These are phyloP conservation scores for Mustela nigripes DNA, from an alignment of 2,113 vertebrate genomes.

Conservation along the genomic window DNA sequence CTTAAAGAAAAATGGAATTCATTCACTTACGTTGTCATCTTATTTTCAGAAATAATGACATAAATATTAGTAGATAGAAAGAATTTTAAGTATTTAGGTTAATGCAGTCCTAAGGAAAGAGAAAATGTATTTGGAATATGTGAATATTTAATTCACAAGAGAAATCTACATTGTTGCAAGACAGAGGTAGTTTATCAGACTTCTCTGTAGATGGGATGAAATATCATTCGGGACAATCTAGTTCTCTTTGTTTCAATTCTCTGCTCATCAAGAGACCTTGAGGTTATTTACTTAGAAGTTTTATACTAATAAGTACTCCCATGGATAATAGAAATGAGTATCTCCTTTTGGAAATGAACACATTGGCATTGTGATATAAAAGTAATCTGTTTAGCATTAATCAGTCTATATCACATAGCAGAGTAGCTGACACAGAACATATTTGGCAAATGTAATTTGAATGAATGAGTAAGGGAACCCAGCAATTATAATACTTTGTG, in stretches of 20 bases:
- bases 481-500: neutral
- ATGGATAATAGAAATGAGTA: constrained; percentile 13
- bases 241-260: constrained; percentile 64
- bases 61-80: constrained; percentile 17
- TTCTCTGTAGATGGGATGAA: constrained; percentile 16
- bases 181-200: neutral
- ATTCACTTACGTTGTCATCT: constrained; percentile 30
- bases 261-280: constrained; percentile 42
- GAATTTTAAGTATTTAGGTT: constrained; percentile 55
- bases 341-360: constrained; percentile 47
- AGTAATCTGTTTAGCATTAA: neutral
- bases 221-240: constrained; percentile 59
- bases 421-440: neutral
- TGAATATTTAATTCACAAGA: constrained; percentile 43
- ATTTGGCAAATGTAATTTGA: neutral
- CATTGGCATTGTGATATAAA: neutral
- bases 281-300: constrained; percentile 48
- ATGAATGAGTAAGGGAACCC: neutral
- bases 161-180: constrained; percentile 53
- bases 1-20: neutral
- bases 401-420: neutral
- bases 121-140: neutral
- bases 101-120: neutral
- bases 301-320: neutral
- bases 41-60: constrained; percentile 47